phyloP scores from a whole-genome alignment of 1,140 invertebrate genomes.

The Mamestra configurata region DNA sequence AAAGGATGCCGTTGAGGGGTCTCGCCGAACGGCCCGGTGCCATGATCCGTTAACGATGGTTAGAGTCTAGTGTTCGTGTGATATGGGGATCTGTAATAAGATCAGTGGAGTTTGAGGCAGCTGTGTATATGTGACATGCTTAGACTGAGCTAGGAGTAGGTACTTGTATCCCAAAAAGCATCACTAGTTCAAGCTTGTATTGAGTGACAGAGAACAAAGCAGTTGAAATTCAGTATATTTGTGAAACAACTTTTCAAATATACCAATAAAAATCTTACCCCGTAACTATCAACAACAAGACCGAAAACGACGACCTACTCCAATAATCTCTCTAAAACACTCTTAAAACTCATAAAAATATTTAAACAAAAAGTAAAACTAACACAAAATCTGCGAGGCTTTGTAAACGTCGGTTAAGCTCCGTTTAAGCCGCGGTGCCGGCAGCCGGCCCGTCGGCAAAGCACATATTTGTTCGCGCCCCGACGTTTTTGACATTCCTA shows the following conservation, averaged over 20 bases:
- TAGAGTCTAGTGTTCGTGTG: neutral
- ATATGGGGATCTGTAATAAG: neutral
- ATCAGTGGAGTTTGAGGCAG: neutral
- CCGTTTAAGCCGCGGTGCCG: conserved; percentile 55
- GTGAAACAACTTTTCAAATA: neutral
- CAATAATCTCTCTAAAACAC: neutral
- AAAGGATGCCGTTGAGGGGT: conserved; percentile 69
- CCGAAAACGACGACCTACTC: neutral
- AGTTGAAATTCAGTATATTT: neutral
- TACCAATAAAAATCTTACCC: neutral
- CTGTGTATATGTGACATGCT: too few species aligned
- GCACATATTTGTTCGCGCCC: conserved; percentile 84
- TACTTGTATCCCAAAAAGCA: neutral
- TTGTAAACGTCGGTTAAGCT: conserved; percentile 45
- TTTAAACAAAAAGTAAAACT: conserved; percentile 8
- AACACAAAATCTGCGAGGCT: conserved; percentile 1
- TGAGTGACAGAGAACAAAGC: neutral
- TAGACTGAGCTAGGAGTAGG: too few species aligned
- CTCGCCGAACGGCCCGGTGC: conserved; percentile 45
- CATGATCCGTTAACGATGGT: conserved; percentile 1
- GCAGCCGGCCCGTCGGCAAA: conserved; percentile 64
- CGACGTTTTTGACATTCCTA: conserved; percentile 81
- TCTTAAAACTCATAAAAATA: neutral
- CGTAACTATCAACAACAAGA: neutral
- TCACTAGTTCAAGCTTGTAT: neutral